Evolutionary conservation across 2,888 invertebrate genomes (phyloP), one percentile per base, ranked within the genome.

Genomic region (Rotaria magnacalcarata): DNA sequence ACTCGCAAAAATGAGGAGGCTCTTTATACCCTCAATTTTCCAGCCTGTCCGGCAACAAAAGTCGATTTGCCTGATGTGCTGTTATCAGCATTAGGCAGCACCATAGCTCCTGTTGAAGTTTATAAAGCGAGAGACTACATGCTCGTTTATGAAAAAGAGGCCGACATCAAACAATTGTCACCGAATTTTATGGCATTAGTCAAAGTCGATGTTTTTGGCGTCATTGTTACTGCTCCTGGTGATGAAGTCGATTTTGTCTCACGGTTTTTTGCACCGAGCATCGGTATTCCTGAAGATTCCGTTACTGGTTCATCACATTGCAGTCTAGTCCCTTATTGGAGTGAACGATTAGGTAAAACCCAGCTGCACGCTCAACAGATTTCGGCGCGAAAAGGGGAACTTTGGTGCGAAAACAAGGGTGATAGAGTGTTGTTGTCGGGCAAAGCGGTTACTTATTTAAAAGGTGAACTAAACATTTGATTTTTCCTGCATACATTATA

Each of bases 221-320:
- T 75, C 21, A 75, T 75, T 43, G 75, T 43, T 41, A 75, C 75
- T 21, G 75, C 75, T 75, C 75, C 75, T 75, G 75, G 75, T 41
- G 75, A 75, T 43, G 34, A 43, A 19, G 75, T 75, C 14, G 90
- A 92, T 87, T 92, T 92, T 88, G 87, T 91, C 10, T 92, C 92
- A 19, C 88, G 92, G 74, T 92, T 91, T 88, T 92, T 92, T 88
- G 91, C 91, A 47, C 92, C 92, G 0, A 92, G 92, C 92, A 88
- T 89, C 87, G 92, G 92, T 5, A 90, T 92, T 52, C 88, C 90
- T 34, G 92, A 92, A 88, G 92, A 92, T 88, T 91, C 92, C 1
- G 92, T 92, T 19, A 91, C 91, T 87, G 91, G 91, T 75, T 90
- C 92, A 10, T 92, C 92, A 16, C 92, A 92, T 88, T 92, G 92